Base-by-base conservation (phyloP, 2,113 vertebrate genomes). In the rabbit (Oryctolagus cuniculus) region DNA sequence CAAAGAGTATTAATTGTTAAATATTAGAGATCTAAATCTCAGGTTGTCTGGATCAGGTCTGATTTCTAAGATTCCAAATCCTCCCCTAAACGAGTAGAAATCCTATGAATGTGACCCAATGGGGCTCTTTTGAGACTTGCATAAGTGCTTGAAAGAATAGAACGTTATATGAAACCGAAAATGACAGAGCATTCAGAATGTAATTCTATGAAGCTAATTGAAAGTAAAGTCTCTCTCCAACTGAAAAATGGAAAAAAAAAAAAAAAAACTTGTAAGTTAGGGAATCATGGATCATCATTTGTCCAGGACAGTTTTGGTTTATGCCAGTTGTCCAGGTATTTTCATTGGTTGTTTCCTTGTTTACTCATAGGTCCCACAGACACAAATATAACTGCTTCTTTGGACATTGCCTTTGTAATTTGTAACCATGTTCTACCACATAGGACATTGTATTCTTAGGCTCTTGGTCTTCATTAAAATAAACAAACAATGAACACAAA, bases 401-500 rank as follows among this genome's bases (percentile, higher is more conserved):
- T 53, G 34, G 34, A 73, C 44, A 22, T 72, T 61, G 15, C 21
- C 27, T 73, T 7, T 24, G 38, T 82, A 69, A 17, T 74, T 19
- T 73, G 5, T 87, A 83, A 70, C 13, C 15, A 11, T 55, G 2
- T 38, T 55, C n/a, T n/a, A 74, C 3, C 13, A 85, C 21, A 73
- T 89, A 17, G 21, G 55, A 1, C 13, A 61, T 90, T 94, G 88
- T 83, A 70, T 8, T 63, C 84, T 89, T 72, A 91, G 21, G 6
- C 66, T 91, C 36, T 90, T 83, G 8, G 2, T 64, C 38, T 90
- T 92, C 51, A 44, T 92, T 85, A 55, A 85, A 84, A 84, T 19
- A 66, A 10, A 36, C 13, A 29, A 24, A 7, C n/a, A 44, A 21
- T 34, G 25, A 44, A 64, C 22, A 53, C 19, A 27, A 61, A 12